Conservation (phyloP, 2,113 vertebrate species). For the Oxygymnocypris stewartii region DNA sequence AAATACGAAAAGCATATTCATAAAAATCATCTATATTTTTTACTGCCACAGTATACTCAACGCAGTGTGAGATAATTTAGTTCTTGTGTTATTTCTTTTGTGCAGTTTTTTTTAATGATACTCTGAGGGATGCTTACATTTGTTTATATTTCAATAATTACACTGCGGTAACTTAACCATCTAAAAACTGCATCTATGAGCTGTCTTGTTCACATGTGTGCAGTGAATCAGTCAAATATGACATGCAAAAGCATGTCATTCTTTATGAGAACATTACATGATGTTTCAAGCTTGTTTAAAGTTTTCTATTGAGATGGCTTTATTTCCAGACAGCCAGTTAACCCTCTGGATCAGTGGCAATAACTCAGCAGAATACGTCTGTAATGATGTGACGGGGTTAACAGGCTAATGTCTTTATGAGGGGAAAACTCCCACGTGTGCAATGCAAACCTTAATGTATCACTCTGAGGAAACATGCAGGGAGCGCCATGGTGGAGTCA, state of each 20-base stretch:
- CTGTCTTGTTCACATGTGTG: neutral
- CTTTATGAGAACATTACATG: slow-evolving; percentile 2
- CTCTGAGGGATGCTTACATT: neutral
- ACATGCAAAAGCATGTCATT: neutral
- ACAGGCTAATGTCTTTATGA: slow-evolving; percentile 43
- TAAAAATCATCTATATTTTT: neutral
- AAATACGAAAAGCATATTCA: neutral
- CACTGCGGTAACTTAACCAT: neutral
- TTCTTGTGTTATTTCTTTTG: neutral
- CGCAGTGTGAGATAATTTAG: neutral
- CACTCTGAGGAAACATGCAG: slow-evolving; percentile 38
- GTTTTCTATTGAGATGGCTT: slow-evolving; percentile 4
- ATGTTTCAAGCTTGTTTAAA: slow-evolving; percentile 30
- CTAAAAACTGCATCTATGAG: neutral
- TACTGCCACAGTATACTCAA: neutral
- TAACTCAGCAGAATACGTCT: slow-evolving; percentile 13
- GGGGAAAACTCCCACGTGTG: slow-evolving; percentile 27
- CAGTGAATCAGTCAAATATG: neutral
- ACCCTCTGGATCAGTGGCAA: neutral
- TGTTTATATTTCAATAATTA: neutral
- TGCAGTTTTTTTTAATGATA: neutral
- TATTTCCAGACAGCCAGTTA: slow-evolving; percentile 9
- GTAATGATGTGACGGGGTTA: slow-evolving; percentile 33
- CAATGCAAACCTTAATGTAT: slow-evolving; percentile 42
- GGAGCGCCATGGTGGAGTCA: slow-evolving; percentile 36